Conservation (phyloP, 2,888 invertebrate species). For the Sinopyrophorus schimmeli region DNA sequence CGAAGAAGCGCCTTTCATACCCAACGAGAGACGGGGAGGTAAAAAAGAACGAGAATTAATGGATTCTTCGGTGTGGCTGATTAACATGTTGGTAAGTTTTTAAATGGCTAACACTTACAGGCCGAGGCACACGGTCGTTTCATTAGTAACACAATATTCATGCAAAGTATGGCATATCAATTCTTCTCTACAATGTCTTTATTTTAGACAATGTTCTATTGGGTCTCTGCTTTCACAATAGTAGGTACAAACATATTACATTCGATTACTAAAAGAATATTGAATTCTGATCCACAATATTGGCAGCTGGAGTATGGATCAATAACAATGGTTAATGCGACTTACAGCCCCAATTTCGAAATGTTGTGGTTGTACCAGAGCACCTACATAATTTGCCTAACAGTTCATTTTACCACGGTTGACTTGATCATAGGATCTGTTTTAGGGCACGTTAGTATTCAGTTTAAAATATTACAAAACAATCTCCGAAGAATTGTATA, state of each 20-base stretch:
- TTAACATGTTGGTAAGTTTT: conserved; percentile 3
- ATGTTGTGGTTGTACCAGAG: conserved; percentile 14
- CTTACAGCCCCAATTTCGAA: conserved; percentile 10
- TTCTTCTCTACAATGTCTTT: too few relatives aligned
- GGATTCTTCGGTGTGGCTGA: conserved; percentile 7
- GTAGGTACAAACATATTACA: too few relatives aligned
- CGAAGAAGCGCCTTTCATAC: conserved; percentile 1
- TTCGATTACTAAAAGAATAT: too few relatives aligned
- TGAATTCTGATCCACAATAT: too few relatives aligned
- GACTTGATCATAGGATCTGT: conserved; percentile 26
- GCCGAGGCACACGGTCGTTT: too few relatives aligned
- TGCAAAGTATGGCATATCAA: too few relatives aligned
- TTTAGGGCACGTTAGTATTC: conserved; percentile 25
- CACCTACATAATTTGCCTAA: conserved; percentile 8
- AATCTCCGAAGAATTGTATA: conserved; percentile 3
- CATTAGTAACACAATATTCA: too few relatives aligned
- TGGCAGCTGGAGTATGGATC: conserved; percentile 20
- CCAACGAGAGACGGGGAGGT: conserved; percentile 11
- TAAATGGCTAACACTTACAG: too few relatives aligned
- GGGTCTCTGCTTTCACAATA: neutral
- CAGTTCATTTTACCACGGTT: conserved; percentile 12
- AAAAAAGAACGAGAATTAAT: conserved; percentile 5
- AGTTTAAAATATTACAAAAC: conserved; percentile 28
- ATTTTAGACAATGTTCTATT: conserved; percentile 6
- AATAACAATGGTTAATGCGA: conserved; percentile 19